Evolutionary conservation across 2,888 invertebrate species (phyloP), one percentile per base, ranked within the genome.

Genomic region (Hanleya hanleyi): DNA sequence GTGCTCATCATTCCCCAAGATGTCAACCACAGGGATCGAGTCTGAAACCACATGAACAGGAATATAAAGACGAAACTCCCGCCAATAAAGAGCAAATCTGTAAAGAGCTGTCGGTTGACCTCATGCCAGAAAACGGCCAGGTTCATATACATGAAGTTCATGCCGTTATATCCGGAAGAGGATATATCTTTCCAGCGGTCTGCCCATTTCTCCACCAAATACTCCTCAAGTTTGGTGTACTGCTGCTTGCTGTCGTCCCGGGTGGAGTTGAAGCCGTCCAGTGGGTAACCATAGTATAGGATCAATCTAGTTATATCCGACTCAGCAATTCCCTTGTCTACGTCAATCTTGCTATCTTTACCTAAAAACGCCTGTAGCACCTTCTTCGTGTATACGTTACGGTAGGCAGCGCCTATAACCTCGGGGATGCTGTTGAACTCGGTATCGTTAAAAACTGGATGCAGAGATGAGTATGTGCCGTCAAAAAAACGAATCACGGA

Each of bases 401-500:
- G 69, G 32, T 72, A 57, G 6, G 81, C 81, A 18, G 75, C 71
- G 22, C 69, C 38, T 26, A 81, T 15, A 1, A 80, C 78, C 18
- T 41, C 36, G 2, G 71, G 22, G 12, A 81, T 77, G 62, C 81
- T 76, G n/a, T 69, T 38, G 66, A 77, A 81, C 2, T 67, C 65
- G n/a, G 81, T 76, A 65, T 81, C 81, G 71, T 75, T 70, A 49
- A 82, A 77, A 6, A 72, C 47, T 18, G 73, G 68, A 57, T 67
- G 57, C 0, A 78, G n/a, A 36, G 68, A 26, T 26, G 47, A 15
- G 49, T 47, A 73, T 22, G 79, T 76, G 15, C 81, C 81, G 49
- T 81, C 81, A 37, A 81, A 81, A 62, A 70, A 82, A 12, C 81
- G 69, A 3, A 81, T 22, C 15, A 81, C 35, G 7, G 80, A 81